Evolutionary conservation across 2,888 invertebrate genomes (phyloP), one percentile per base, ranked within the genome.

Genomic region (Apodemia hepburni): DNA sequence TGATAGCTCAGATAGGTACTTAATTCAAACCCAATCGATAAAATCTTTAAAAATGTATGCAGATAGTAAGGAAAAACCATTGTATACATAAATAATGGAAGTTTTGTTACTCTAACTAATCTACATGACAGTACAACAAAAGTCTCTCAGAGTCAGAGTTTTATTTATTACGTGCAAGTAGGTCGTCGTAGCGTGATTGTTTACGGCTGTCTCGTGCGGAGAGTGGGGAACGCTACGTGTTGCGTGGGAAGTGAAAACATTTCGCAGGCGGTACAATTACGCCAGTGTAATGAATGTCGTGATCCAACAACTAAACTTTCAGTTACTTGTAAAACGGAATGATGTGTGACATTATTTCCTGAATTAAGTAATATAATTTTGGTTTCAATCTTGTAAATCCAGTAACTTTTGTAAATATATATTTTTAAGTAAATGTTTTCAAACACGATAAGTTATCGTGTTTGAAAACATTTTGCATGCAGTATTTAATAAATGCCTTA

Each of bases 111-210:
- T 38, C 11, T 38, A 42, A 15, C 15, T 42, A 15, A 12, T 15
- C 8, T 15, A 42, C 42, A 15, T 42, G 7, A 42, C 4, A 42
- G 42, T 51, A 51, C 22, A 27, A 51, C 49, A 51, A 51, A 51
- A 51, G 49, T 51, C 42, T 42, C 42, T 42, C 15, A 42, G 51
- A 18, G 49, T 22, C 51, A 51, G 22, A 11, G 49, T 12, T 22
- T 51, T 51, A 51, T 51, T 51, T 42, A 42, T 42, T 51, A 51
- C 51, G 51, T 11, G 51, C 51, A 51, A 51, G 27, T 51, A 22
- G 51, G 51, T 22, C 51, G 22, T 22, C 51, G 51, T 51, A 49
- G 49, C 49, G 51, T 22, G 22, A 51, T 51, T 51, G 51, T 51
- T 51, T 51, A 51, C 51, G 22, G 22, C 51, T 51, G 51, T 51